phyloP scores from a whole-genome alignment of 2,113 vertebrate genomes.

The Mesitornis unicolor region DNA sequence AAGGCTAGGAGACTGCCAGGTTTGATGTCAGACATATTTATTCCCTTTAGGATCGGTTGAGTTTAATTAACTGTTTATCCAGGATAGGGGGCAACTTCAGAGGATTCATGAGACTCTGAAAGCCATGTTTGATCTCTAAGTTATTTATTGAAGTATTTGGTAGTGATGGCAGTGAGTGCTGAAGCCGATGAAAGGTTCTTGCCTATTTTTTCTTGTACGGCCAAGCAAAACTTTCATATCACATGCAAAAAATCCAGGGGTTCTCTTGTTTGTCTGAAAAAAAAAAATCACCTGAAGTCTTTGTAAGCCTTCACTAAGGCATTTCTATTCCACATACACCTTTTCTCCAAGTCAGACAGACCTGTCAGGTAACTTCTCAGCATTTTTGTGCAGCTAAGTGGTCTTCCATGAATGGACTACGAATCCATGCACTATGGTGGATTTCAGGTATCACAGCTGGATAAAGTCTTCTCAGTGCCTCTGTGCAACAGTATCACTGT shows the following conservation, averaged over 20 bases:
- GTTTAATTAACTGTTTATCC: neutral
- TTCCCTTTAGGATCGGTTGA: slow-evolving; percentile 2
- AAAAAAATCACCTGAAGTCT: neutral
- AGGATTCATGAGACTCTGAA: slow-evolving; percentile 12
- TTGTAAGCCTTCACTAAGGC: neutral
- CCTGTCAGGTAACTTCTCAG: neutral
- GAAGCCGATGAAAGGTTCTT: neutral
- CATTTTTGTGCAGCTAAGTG: neutral
- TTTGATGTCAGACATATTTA: slow-evolving; percentile 28
- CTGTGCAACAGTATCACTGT: neutral
- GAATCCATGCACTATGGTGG: neutral
- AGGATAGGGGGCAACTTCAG: neutral
- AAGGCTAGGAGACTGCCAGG: slow-evolving; percentile 1
- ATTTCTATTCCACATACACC: neutral
- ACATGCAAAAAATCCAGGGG: neutral
- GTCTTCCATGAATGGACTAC: neutral
- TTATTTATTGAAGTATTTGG: slow-evolving; percentile 13
- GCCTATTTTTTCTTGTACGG: neutral
- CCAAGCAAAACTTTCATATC: neutral
- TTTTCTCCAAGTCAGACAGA: neutral
- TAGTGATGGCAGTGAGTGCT: neutral
- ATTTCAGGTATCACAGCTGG: neutral
- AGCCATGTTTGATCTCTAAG: neutral
- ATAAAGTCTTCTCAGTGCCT: neutral
- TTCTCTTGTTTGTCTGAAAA: neutral